phyloP scores from a whole-genome alignment of 2,888 invertebrate species.

The Octodonta nipae region DNA sequence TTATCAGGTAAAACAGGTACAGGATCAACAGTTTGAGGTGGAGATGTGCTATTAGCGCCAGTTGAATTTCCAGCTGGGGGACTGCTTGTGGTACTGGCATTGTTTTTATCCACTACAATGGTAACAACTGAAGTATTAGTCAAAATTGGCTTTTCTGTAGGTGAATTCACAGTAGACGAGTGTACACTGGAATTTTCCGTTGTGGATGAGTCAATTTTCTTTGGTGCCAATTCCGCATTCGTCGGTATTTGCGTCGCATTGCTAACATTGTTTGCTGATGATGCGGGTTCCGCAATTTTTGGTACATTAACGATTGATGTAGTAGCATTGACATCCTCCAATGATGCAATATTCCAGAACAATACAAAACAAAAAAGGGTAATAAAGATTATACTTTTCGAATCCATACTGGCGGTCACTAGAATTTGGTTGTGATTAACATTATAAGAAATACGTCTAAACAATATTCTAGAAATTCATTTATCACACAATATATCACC shows the following conservation, averaged over 20 bases:
- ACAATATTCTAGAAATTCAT: too few species aligned
- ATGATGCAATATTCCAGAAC: slow-evolving; percentile 21
- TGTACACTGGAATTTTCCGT: too few species aligned
- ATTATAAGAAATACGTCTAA: too few species aligned
- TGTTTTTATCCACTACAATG: background rate
- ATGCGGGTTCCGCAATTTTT: background rate
- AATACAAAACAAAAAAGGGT: slow-evolving; percentile 18
- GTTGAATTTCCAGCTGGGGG: too few species aligned
- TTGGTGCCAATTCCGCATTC: background rate
- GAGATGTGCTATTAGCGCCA: slow-evolving; percentile 6
- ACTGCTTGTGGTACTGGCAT: background rate
- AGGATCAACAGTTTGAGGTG: slow-evolving; percentile 51
- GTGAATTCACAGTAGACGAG: too few species aligned
- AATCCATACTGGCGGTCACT: slow-evolving; percentile 6
- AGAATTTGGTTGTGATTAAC: background rate
- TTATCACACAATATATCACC: too few species aligned
- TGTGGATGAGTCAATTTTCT: slow-evolving; percentile 2
- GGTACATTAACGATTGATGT: background rate
- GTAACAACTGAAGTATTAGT: background rate
- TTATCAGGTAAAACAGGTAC: slow-evolving; percentile 75
- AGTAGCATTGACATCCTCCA: slow-evolving; percentile 13
- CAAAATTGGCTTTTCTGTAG: too few species aligned
- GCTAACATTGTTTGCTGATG: slow-evolving; percentile 2
- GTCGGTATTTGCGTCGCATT: slow-evolving; percentile 5
- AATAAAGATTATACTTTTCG: slow-evolving; percentile 8